Evolutionary conservation across 2,797 vertebrate species (phyloP).

Genomic region (Ispidina picta): DNA sequence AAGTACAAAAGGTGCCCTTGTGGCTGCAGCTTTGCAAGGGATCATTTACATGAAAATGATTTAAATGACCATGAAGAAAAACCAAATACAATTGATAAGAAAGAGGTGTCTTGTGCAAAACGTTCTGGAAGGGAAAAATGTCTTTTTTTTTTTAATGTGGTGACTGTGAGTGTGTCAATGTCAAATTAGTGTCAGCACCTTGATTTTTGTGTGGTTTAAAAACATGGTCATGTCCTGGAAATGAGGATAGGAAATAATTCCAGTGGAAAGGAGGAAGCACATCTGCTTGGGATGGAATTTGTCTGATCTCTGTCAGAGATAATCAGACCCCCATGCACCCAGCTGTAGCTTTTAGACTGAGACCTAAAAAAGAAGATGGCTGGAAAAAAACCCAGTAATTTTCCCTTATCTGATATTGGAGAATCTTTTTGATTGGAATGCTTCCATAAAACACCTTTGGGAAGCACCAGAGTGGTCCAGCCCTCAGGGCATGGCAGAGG

Average conservation of each 20-base stretch:
- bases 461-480: not conserved
- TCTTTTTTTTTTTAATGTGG: not conserved
- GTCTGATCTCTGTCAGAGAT: not conserved
- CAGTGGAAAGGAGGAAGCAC: not conserved
- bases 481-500: not conserved
- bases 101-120: not conserved
- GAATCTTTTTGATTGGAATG: not conserved
- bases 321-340: too few relatives aligned
- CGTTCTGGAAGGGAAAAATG: not conserved
- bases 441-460: not conserved
- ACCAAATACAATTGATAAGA: not conserved
- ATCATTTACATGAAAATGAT: not conserved
- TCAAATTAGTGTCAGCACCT: not conserved
- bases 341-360: not conserved
- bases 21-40: not conserved
- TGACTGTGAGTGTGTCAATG: not conserved
- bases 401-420: not conserved
- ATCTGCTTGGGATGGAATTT: not conserved
- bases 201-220: not conserved
- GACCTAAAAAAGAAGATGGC: not conserved
- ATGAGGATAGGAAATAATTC: not conserved
- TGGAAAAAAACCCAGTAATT: not conserved
- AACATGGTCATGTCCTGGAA: not conserved
- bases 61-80: not conserved
- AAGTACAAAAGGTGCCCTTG: not conserved